These are phyloP conservation scores for Lysandra bellargus DNA, from an alignment of 2,888 invertebrate genomes.

Conservation along the genomic window DNA sequence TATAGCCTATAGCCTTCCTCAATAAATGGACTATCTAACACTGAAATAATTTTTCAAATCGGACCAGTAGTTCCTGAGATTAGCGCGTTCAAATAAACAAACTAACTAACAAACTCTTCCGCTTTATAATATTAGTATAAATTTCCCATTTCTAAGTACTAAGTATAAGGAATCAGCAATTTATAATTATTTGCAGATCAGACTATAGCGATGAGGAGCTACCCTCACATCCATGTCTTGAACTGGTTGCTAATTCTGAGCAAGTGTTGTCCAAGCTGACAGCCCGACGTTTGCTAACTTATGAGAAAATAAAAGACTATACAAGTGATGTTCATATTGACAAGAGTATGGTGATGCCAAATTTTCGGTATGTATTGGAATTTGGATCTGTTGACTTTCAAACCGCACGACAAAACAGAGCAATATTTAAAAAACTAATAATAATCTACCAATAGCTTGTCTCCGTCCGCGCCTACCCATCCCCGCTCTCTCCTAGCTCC, in stretches of 20 bases:
- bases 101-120: too few species aligned
- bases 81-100: too few species aligned
- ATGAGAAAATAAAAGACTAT: conserved; percentile 85
- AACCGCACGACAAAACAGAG: too few species aligned
- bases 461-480: neutral
- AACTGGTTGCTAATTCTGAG: conserved; percentile 91
- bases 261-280: conserved; percentile 91
- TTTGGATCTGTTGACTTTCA: neutral
- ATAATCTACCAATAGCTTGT: too few species aligned
- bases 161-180: neutral
- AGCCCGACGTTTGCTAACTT: conserved; percentile 91
- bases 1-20: too few species aligned
- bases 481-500: neutral
- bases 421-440: too few species aligned
- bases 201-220: conserved; percentile 86
- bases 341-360: conserved; percentile 50
- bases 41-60: too few species aligned
- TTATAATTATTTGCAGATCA: conserved; percentile 71
- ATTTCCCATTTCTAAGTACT: neutral
- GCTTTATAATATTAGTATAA: too few species aligned
- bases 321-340: conserved; percentile 52
- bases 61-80: too few species aligned
- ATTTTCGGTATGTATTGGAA: conserved; percentile 52
- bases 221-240: conserved; percentile 90
- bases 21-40: too few species aligned